Percentiles rank a stretch among this genome's conserved stretches.
Conservation (phyloP, 2,888 invertebrate species). For the Caenorhabditis panamensis region DNA sequence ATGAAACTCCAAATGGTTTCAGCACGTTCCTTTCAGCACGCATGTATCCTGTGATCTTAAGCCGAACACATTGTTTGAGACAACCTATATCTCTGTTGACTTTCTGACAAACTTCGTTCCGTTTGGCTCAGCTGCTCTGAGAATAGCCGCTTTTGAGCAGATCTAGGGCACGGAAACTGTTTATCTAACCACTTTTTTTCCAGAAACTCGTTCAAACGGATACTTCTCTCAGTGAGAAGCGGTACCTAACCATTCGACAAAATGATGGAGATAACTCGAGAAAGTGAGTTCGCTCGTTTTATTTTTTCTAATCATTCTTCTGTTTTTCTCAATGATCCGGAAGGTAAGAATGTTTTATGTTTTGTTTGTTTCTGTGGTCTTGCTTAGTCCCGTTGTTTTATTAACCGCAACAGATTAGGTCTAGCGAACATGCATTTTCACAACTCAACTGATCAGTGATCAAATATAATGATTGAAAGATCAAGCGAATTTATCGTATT, state of each 20-base stretch:
- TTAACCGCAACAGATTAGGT: neutral
- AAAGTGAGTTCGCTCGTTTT: slow-evolving; percentile 61
- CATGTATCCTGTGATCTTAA: neutral
- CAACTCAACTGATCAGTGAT: slow-evolving; percentile 7
- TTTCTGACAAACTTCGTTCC: slow-evolving; percentile 2
- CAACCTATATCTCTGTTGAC: slow-evolving; percentile 24
- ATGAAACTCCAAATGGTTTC: slow-evolving; percentile 11
- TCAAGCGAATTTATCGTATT: too few relatives aligned
- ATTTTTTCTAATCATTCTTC: slow-evolving; percentile 26
- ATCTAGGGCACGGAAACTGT: slow-evolving; percentile 30
- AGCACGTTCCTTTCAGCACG: too few relatives aligned
- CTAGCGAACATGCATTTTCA: slow-evolving; percentile 1
- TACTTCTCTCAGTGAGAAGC: slow-evolving; percentile 64
- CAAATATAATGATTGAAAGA: neutral
- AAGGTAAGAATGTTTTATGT: slow-evolving; percentile 25
- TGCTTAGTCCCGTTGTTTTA: neutral
- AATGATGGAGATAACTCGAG: slow-evolving; percentile 65
- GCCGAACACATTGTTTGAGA: slow-evolving; percentile 24
- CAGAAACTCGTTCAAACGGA: slow-evolving; percentile 64
- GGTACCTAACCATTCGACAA: slow-evolving; percentile 53
- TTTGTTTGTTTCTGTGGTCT: neutral
- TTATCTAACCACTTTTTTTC: slow-evolving; percentile 44
- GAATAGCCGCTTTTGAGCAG: slow-evolving; percentile 6
- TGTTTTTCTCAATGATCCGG: slow-evolving; percentile 1
- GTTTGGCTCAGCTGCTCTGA: neutral